Percentiles rank a stretch among this genome's conserved stretches.
phyloP scores from a whole-genome alignment of 1,140 invertebrate genomes.

The Pseudachorutes palmiensis region DNA sequence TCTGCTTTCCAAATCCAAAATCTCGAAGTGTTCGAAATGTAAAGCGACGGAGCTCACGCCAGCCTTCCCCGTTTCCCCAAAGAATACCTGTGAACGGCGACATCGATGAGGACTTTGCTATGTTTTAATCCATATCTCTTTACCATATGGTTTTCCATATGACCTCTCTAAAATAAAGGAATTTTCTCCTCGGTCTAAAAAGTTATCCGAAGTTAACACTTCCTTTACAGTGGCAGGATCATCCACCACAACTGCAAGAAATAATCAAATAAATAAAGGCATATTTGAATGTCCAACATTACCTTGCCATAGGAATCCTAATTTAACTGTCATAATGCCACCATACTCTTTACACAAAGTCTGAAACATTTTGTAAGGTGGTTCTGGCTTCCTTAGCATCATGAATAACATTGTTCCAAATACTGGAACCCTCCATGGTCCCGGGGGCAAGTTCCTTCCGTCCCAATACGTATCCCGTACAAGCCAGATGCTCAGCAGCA shows the following conservation, averaged over 20 bases:
- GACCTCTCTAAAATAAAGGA: background rate
- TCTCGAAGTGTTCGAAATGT: constrained; percentile 66
- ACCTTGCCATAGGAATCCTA: constrained; percentile 23
- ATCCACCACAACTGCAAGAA: constrained; percentile 16
- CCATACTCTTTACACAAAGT: constrained; percentile 23
- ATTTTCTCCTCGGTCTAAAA: background rate
- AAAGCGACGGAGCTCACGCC: constrained; percentile 75
- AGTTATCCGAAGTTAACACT: constrained; percentile 13
- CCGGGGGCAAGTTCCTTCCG: background rate
- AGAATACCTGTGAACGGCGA: constrained; percentile 46
- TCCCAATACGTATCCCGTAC: too few relatives aligned
- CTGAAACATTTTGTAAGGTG: constrained; percentile 21
- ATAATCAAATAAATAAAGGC: background rate
- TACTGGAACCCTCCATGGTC: background rate
- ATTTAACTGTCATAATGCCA: constrained; percentile 13
- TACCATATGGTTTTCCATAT: constrained; percentile 9
- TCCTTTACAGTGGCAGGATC: constrained; percentile 17
- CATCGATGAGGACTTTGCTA: background rate
- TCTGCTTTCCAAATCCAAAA: constrained; percentile 50
- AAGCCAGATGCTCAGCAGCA: background rate
- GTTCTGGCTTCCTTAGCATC: constrained; percentile 1
- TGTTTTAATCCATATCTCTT: background rate
- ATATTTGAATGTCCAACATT: background rate
- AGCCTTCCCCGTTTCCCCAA: constrained; percentile 62
- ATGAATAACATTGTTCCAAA: background rate